Percentiles rank a stretch among this genome's conserved stretches.
Conservation (phyloP, 2,797 vertebrate genomes). For the Dromococcyx pavoninus region DNA sequence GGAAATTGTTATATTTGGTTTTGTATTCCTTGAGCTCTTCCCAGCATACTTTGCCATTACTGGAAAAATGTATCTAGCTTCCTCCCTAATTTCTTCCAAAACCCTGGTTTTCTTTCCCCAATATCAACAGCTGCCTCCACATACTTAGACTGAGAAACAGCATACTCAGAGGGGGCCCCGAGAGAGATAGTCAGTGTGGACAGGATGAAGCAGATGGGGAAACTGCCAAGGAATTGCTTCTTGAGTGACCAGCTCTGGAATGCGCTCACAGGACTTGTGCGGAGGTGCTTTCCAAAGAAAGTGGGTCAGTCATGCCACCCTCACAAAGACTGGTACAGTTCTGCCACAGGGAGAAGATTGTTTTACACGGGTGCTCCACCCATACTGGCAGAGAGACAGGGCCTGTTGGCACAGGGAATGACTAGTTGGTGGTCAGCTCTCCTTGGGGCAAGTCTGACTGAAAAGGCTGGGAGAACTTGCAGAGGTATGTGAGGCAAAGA, state of each 20-base stretch:
- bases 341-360: neutral
- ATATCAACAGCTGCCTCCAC: neutral
- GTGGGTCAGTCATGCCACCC: neutral
- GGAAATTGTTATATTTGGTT: neutral
- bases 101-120: neutral
- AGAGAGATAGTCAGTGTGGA: neutral
- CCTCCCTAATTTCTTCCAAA: neutral
- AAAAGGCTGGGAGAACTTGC: neutral
- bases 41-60: neutral
- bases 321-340: neutral
- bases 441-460: neutral
- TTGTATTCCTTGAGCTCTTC: neutral
- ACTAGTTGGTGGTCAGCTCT: neutral
- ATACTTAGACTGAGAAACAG: neutral
- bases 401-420: neutral
- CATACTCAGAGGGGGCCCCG: neutral
- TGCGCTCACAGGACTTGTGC: neutral
- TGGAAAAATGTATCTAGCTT: neutral
- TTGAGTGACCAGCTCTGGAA: neutral
- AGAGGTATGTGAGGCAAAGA: neutral
- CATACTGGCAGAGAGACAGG: neutral
- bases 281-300: slow-evolving; percentile 1
- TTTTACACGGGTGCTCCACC: neutral
- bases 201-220: neutral
- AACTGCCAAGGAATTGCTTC: neutral